Conservation (phyloP, 2,888 invertebrate species). For the Lasius platythorax region DNA sequence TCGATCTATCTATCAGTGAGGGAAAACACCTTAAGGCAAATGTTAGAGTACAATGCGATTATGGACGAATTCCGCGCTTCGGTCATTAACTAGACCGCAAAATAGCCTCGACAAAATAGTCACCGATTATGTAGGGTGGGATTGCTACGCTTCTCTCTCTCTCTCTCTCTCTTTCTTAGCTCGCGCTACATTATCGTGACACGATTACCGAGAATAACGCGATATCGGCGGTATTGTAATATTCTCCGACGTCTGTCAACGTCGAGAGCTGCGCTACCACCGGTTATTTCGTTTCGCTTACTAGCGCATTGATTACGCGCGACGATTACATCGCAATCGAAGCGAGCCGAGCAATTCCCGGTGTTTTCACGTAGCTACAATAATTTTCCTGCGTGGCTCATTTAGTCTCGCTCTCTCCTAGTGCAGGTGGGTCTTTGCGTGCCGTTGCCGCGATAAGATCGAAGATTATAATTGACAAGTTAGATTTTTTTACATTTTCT, state of each 20-base stretch:
- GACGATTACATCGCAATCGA: slow-evolving; percentile 58
- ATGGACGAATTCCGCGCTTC: slow-evolving; percentile 57
- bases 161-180: slow-evolving; percentile 38
- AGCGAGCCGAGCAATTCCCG: slow-evolving; percentile 30
- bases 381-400: slow-evolving; percentile 42
- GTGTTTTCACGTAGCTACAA: slow-evolving; percentile 48
- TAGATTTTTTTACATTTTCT: not conserved
- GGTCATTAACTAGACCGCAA: slow-evolving; percentile 64
- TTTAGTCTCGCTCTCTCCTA: slow-evolving; percentile 26
- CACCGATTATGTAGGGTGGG: slow-evolving; percentile 50
- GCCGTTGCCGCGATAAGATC: slow-evolving; percentile 17
- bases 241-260: slow-evolving; percentile 55
- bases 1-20: slow-evolving; percentile 32
- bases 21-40: slow-evolving; percentile 13
- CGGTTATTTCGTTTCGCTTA: slow-evolving; percentile 31
- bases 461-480: slow-evolving; percentile 22
- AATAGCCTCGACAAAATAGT: slow-evolving; percentile 30
- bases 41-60: slow-evolving; percentile 52
- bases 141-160: slow-evolving; percentile 7
- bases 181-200: slow-evolving; percentile 51
- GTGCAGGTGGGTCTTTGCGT: not conserved
- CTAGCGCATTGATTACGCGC: slow-evolving; percentile 63
- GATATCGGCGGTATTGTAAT: slow-evolving; percentile 62
- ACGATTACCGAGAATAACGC: slow-evolving; percentile 44
- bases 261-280: slow-evolving; percentile 30